Conservation (phyloP, 2,113 vertebrate species). For the Aspidoscelis tigris region DNA sequence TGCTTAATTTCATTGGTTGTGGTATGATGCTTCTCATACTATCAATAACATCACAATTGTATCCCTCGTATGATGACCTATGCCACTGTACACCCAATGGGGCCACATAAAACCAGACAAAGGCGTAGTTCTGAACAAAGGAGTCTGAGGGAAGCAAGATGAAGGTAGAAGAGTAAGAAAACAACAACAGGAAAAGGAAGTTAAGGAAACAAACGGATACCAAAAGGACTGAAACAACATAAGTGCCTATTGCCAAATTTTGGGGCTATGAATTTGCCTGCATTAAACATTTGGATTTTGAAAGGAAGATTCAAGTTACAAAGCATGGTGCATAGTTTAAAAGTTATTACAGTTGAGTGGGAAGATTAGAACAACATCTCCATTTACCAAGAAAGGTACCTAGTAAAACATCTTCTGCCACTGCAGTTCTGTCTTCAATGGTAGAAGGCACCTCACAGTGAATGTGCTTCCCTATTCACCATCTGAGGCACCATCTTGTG, state of each 20-base stretch:
- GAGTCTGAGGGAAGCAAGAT: not conserved
- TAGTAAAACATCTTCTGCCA: no score
- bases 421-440: no score
- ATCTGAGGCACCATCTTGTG: no score
- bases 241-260: not conserved
- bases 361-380: no score
- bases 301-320: no score
- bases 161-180: not conserved
- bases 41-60: not conserved
- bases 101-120: not conserved
- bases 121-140: no score
- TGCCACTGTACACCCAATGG: not conserved
- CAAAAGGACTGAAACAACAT: fast-evolving
- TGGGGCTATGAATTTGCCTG: not conserved
- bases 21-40: not conserved
- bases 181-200: not conserved
- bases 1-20: not conserved
- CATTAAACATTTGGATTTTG: not conserved
- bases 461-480: no score
- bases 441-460: no score
- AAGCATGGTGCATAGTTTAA: no score
- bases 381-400: no score
- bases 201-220: not conserved
- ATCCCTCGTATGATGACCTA: not conserved
- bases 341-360: no score